Evolutionary conservation across 1,140 invertebrate genomes (phyloP), one percentile per base, ranked within the genome.

Genomic region (Anastatus disparis): DNA sequence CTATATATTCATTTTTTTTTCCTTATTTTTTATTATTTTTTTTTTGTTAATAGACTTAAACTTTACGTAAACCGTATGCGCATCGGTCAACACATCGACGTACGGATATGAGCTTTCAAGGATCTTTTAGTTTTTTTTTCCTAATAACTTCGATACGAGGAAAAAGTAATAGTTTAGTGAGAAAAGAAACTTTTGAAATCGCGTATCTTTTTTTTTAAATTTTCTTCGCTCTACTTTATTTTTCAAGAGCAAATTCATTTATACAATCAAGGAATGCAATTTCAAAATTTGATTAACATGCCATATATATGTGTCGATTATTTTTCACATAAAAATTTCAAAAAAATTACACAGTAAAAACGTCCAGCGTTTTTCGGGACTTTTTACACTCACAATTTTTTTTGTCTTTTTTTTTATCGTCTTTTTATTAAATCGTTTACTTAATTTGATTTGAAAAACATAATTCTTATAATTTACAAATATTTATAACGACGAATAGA

Each of bases 111-210:
- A 71, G 69, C 61, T 71, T 71, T 58, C 69, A 71, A 59, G 53
- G 61, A 71, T 65, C 61, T 53, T 40, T 15, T 22, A n/a, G 22
- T 46, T 71, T 52, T 10, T 48, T 48, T 64, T 70, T 44, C 27
- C 35, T 20, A 9, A 8, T 2, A 6, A 44, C 31, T 35, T 56
- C 35, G 17, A 38, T 22, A 26, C 10, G 22, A n/a, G 48, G 58
- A 53, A 50, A 56, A 68, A 55, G 29, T n/a, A 29, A 44, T 22
- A n/a, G 6, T 40, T 20, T 7, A 0, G 58, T 40, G 69, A 70
- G 61, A 56, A 3, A 58, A 64, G 69, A 70, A 70, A 70, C 69
- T 70, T 70, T 70, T 70, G 69, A 70, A 70, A 22, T 46, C 26
- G 9, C 26, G 2, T 24, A 17, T 26, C 29, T 46, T 31, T 29